phyloP scores from a whole-genome alignment of 2,797 vertebrate species.

The Echeneis naucrates region DNA sequence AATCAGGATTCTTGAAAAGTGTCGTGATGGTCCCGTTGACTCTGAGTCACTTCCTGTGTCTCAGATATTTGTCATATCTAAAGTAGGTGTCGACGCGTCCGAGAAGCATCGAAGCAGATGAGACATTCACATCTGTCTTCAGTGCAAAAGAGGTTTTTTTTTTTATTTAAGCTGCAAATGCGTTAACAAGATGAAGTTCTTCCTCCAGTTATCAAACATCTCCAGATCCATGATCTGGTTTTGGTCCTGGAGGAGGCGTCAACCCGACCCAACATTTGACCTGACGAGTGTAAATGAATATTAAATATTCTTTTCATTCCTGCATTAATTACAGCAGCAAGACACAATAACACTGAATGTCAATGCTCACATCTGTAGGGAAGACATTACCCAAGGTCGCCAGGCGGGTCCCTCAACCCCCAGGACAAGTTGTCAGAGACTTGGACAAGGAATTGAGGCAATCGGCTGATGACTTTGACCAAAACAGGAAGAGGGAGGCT shows the following conservation, averaged over 20 bases:
- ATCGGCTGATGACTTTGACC: conserved; percentile 14
- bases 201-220: not conserved
- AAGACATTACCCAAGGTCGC: conserved; percentile 35
- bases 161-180: no score
- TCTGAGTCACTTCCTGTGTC: not conserved
- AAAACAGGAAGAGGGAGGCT: conserved; percentile 13
- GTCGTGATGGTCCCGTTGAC: conserved; percentile 3
- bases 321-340: conserved; percentile 15
- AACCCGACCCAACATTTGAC: no score
- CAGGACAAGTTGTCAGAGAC: conserved; percentile 24
- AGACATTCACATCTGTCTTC: no score
- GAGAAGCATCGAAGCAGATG: no score
- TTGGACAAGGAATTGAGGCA: conserved; percentile 13
- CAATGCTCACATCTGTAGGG: conserved; percentile 72
- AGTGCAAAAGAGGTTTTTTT: no score
- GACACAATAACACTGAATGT: conserved; percentile 52
- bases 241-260: not conserved
- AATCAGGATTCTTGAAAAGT: conserved; percentile 14
- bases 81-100: not conserved
- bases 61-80: not conserved
- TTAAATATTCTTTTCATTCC: conserved; percentile 48
- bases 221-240: not conserved
- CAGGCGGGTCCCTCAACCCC: conserved; percentile 23
- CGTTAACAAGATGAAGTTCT: no score
- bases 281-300: conserved; percentile 1